Conservation (phyloP, 2,888 invertebrate genomes). For the Therioaphis trifolii region DNA sequence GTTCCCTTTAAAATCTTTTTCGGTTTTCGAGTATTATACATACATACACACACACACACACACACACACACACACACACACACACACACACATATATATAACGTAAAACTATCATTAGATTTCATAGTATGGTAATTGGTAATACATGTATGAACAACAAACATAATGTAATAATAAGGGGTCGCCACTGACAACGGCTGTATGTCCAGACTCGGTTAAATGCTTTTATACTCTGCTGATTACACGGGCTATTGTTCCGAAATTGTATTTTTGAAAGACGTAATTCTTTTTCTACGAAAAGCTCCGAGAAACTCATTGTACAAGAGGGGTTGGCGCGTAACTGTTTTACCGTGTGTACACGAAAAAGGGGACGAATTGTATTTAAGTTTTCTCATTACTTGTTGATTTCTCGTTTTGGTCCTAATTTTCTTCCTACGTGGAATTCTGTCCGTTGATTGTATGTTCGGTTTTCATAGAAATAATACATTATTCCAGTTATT, state of each 20-base stretch:
- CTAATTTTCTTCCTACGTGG: too few species aligned
- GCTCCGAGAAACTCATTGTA: neutral
- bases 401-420: neutral
- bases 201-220: neutral
- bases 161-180: neutral
- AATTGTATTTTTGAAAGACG: constrained; percentile 15
- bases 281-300: neutral
- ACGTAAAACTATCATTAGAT: neutral
- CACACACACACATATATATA: too few species aligned
- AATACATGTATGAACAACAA: too few species aligned
- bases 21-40: too few species aligned
- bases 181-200: neutral
- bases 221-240: constrained; percentile 7
- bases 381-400: neutral
- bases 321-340: neutral
- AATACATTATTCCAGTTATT: too few species aligned
- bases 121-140: neutral
- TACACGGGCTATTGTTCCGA: constrained; percentile 1
- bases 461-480: too few species aligned
- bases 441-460: too few species aligned
- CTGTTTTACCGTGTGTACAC: neutral
- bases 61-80: too few species aligned
- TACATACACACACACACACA: too few species aligned
- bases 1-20: too few species aligned
- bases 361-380: neutral